phyloP scores from a whole-genome alignment of 2,113 vertebrate species.

The Willisornis vidua region DNA sequence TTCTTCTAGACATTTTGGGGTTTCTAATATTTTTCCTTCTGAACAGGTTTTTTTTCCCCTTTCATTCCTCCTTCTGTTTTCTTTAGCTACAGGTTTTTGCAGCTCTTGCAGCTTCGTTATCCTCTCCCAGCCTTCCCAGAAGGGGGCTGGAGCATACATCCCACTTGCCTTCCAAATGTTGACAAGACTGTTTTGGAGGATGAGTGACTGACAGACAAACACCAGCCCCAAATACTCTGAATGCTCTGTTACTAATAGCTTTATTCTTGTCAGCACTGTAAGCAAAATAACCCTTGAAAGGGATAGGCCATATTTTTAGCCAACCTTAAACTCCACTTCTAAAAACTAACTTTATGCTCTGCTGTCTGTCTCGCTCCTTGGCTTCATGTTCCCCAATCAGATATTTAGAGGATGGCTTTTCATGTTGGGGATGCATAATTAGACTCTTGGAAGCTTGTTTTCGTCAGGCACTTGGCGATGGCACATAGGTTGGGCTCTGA shows the following conservation, averaged over 20 bases:
- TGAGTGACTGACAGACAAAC: constrained; percentile 55
- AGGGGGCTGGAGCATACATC: not conserved
- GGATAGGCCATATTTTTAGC: constrained; percentile 50
- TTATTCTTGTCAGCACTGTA: constrained; percentile 37
- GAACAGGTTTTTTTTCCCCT: not conserved
- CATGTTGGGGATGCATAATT: not conserved
- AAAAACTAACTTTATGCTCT: not conserved
- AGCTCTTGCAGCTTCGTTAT: not conserved
- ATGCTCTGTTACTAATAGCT: constrained; percentile 31
- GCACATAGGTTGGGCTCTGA: not conserved
- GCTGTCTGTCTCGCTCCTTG: not conserved
- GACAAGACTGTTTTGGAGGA: constrained; percentile 11
- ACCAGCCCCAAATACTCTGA: constrained; percentile 35
- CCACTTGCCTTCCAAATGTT: constrained; percentile 52
- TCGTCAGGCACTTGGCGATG: not conserved
- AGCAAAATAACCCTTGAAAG: constrained; percentile 34
- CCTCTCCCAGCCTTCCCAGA: not conserved
- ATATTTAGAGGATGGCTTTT: not conserved
- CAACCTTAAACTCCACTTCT: constrained; percentile 15
- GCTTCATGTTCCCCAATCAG: not conserved
- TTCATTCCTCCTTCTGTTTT: not conserved
- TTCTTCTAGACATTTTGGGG: not conserved
- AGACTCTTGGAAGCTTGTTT: not conserved
- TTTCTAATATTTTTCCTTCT: not conserved
- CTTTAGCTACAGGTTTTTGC: not conserved